phyloP scores from a whole-genome alignment of 2,113 vertebrate genomes.

The Peromyscus polionotus region DNA sequence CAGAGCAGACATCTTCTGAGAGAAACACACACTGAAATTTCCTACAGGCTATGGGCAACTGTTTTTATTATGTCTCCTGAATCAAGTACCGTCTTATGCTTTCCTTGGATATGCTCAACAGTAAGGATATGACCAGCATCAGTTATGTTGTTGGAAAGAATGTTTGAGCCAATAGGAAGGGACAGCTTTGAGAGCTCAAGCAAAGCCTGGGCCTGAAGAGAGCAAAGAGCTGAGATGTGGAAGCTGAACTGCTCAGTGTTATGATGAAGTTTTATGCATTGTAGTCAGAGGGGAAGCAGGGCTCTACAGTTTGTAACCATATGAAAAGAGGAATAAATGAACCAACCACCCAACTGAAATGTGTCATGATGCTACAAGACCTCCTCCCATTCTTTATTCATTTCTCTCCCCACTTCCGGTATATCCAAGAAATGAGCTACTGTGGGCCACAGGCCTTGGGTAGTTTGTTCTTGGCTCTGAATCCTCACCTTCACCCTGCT shows the following conservation, averaged over 20 bases:
- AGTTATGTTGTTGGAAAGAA: conserved; percentile 18
- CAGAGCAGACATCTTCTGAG: conserved; percentile 3
- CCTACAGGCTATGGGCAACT: background rate
- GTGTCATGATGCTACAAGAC: background rate
- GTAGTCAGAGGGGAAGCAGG: background rate
- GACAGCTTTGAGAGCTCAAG: background rate
- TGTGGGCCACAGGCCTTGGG: background rate
- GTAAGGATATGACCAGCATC: background rate
- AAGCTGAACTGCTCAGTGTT: background rate
- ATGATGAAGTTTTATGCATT: background rate
- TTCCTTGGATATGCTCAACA: background rate
- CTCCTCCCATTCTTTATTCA: background rate
- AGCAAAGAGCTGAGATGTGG: background rate
- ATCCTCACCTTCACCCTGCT: background rate
- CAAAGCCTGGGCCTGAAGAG: background rate
- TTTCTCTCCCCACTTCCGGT: background rate
- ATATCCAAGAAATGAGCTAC: background rate
- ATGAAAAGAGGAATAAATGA: background rate
- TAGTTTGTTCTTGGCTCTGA: background rate
- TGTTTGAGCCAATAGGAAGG: background rate
- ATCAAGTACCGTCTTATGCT: background rate
- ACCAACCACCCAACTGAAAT: background rate
- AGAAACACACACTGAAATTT: background rate
- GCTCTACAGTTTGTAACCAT: background rate
- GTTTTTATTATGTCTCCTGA: background rate